Percentiles rank a stretch among this genome's conserved stretches.
phyloP scores from a whole-genome alignment of 1,140 invertebrate genomes.

The Aplysia californica region DNA sequence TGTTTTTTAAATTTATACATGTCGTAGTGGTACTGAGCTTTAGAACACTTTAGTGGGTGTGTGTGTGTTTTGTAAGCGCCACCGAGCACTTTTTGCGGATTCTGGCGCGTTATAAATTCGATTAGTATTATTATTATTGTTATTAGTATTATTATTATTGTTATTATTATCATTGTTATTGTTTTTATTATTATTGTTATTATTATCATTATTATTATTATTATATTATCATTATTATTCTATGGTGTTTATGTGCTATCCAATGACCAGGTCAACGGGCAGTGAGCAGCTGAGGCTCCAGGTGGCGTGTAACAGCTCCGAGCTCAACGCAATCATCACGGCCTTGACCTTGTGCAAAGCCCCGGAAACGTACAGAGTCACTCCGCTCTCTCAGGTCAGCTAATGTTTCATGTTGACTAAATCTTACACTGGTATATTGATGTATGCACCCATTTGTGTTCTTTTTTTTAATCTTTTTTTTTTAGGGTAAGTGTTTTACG shows the following conservation, averaged over 20 bases:
- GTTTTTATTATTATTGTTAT: background rate
- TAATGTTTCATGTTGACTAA: background rate
- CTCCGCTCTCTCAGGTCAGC: constrained; percentile 9
- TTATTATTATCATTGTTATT: background rate
- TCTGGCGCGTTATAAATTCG: no score
- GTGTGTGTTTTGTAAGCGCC: no score
- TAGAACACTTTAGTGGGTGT: no score
- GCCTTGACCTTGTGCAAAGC: background rate
- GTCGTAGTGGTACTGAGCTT: no score
- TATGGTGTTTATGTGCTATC: no score
- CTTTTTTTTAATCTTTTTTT: no score
- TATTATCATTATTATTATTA: background rate
- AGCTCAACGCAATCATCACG: background rate
- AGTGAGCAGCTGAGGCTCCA: background rate
- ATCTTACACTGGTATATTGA: no score
- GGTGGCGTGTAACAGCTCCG: constrained; percentile 4
- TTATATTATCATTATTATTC: background rate
- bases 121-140: no score
- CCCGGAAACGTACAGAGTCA: background rate
- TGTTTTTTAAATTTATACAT: no score
- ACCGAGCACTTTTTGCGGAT: no score
- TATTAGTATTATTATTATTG: background rate
- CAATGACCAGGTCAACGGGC: background rate
- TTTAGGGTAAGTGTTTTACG: no score
- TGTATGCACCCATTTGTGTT: no score